These are phyloP conservation scores for Aldrovandia affinis DNA, from an alignment of 2,797 vertebrate genomes.

Conservation along the genomic window DNA sequence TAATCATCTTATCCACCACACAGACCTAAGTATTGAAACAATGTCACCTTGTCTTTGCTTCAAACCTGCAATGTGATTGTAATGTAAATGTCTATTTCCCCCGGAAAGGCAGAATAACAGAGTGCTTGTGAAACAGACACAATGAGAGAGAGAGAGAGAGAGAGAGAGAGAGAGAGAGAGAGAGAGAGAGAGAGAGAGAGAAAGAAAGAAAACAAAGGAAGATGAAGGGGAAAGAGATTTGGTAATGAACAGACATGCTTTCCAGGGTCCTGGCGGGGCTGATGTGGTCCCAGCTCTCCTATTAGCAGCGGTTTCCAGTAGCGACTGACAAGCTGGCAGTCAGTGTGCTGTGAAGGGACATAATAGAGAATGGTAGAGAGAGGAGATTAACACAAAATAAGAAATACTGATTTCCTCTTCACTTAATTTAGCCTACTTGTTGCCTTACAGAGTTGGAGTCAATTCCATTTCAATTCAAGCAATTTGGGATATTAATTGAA, in stretches of 20 bases:
- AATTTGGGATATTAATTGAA: not conserved
- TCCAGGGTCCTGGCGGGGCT: conserved; percentile 75
- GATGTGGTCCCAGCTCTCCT: conserved; percentile 75
- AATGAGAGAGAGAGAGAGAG: not conserved
- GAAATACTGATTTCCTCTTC: not conserved
- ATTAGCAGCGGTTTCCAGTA: conserved; percentile 73
- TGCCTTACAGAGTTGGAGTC: no score
- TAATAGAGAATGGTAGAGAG: conserved; percentile 59
- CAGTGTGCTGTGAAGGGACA: conserved; percentile 75
- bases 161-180: not conserved
- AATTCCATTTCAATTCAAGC: not conserved
- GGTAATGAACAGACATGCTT: conserved; percentile 71
- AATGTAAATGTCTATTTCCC: not conserved
- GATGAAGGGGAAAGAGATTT: not conserved
- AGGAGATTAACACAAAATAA: not conserved
- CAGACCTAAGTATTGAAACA: not conserved
- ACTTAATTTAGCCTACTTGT: not conserved
- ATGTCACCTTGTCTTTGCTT: not conserved
- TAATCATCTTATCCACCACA: no score
- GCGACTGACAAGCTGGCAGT: conserved; percentile 72
- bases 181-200: no score
- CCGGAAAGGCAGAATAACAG: not conserved
- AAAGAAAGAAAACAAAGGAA: no score
- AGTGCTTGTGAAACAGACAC: not conserved
- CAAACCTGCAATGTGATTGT: not conserved